phyloP scores from a whole-genome alignment of 2,113 vertebrate species.

The Uropsilus gracilis region DNA sequence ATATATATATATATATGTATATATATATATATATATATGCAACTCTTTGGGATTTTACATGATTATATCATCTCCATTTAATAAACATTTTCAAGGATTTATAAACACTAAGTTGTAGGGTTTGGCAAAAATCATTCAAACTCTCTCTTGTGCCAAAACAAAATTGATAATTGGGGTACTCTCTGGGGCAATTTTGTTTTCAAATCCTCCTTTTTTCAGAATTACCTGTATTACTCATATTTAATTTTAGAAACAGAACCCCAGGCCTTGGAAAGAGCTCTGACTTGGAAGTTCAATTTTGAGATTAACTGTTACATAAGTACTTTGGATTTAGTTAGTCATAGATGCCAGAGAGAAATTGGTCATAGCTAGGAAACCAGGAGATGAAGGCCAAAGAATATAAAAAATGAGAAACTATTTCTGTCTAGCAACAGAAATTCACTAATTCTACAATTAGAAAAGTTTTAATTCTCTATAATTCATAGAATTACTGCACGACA shows the following conservation, averaged over 20 bases:
- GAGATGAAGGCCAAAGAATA: not conserved
- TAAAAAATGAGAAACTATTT: not conserved
- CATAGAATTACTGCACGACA: not conserved
- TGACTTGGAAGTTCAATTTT: not conserved
- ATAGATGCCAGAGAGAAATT: not conserved
- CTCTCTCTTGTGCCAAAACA: slow-evolving; percentile 36
- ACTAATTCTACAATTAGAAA: not conserved
- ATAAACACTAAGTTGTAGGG: slow-evolving; percentile 24
- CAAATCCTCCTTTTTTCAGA: not conserved
- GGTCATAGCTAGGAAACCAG: not conserved
- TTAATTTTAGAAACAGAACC: slow-evolving; percentile 19
- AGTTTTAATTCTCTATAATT: not conserved
- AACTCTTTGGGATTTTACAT: not conserved
- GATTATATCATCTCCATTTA: not conserved
- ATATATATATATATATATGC: too few relatives aligned
- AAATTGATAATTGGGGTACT: slow-evolving; percentile 18
- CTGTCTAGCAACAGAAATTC: not conserved
- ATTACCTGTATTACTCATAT: not conserved
- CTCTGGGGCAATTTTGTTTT: slow-evolving; percentile 6
- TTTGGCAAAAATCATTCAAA: slow-evolving; percentile 29
- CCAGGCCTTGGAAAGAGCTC: not conserved
- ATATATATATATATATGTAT: too few relatives aligned
- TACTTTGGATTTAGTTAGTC: not conserved
- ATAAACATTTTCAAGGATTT: slow-evolving; percentile 46
- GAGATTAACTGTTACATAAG: not conserved